phyloP scores from a whole-genome alignment of 2,888 invertebrate species.

The Philaethria dido region DNA sequence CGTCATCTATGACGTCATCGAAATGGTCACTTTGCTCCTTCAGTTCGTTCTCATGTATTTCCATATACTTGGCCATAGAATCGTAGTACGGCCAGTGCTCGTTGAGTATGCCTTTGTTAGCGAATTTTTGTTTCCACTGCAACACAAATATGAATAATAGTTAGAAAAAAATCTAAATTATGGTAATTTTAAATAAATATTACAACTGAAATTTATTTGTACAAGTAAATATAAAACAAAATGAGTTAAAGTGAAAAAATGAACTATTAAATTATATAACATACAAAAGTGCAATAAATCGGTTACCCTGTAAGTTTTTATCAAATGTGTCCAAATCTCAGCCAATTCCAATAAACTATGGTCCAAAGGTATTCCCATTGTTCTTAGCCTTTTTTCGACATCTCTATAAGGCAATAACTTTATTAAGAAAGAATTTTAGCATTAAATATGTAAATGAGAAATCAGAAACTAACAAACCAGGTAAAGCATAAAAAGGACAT shows the following conservation, averaged over 20 bases:
- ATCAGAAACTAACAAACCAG: not conserved
- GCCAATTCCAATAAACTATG: constrained; percentile 69
- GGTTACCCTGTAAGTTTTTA: constrained; percentile 73
- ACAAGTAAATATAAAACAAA: no score
- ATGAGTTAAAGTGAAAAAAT: no score
- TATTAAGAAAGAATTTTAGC: not conserved
- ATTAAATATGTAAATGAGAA: not conserved
- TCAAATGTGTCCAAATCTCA: constrained; percentile 70
- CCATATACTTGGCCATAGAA: constrained; percentile 61
- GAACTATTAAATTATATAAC: no score
- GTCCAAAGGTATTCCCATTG: constrained; percentile 65
- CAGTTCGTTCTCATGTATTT: constrained; percentile 46
- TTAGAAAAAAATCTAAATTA: not conserved
- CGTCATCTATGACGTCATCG: constrained; percentile 52
- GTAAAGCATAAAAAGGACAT: not conserved
- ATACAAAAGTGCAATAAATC: no score
- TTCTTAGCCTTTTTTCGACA: constrained; percentile 69
- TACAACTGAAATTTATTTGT: no score
- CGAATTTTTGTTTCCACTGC: constrained; percentile 78
- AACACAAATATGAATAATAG: constrained; percentile 41
- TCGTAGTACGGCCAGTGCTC: constrained; percentile 77
- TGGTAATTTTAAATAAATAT: no score
- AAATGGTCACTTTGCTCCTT: constrained; percentile 41
- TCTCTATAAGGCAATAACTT: constrained; percentile 55
- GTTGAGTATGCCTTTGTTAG: constrained; percentile 69